Conservation (phyloP, 2,888 invertebrate genomes). For the Zaprionus lineosus region DNA sequence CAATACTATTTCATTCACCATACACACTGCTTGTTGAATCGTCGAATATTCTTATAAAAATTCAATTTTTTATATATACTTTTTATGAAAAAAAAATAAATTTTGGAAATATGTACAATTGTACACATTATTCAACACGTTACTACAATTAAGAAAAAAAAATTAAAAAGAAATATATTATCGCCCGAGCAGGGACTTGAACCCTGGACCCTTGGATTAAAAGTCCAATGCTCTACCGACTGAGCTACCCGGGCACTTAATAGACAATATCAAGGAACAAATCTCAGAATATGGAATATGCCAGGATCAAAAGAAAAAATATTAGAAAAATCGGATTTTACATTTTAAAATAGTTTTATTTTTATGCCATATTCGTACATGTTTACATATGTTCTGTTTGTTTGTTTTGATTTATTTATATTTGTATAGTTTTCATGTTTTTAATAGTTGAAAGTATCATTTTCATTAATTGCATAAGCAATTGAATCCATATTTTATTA, state of each 20-base stretch:
- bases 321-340: conserved; percentile 2
- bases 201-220: conserved; percentile 84
- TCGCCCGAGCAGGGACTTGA: conserved; percentile 83
- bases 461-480: conserved; percentile 52
- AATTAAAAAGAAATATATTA: conserved; percentile 45
- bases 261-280: too few relatives aligned
- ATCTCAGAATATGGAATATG: not conserved
- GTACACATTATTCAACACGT: not conserved
- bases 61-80: too few relatives aligned
- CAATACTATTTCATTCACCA: too few relatives aligned
- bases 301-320: not conserved
- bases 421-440: conserved; percentile 59
- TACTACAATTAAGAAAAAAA: conserved; percentile 10
- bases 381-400: conserved; percentile 64
- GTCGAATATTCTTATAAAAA: too few relatives aligned
- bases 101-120: not conserved
- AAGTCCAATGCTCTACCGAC: conserved; percentile 84
- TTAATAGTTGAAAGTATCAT: conserved; percentile 52
- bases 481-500: conserved; percentile 51
- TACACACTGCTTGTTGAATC: too few relatives aligned
- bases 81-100: too few relatives aligned
- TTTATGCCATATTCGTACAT: conserved; percentile 72
- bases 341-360: conserved; percentile 76
- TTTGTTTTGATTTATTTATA: conserved; percentile 63
- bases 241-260: conserved; percentile 83